Evolutionary conservation across 1,140 invertebrate species (phyloP).

Genomic region (Philaenus spumarius): DNA sequence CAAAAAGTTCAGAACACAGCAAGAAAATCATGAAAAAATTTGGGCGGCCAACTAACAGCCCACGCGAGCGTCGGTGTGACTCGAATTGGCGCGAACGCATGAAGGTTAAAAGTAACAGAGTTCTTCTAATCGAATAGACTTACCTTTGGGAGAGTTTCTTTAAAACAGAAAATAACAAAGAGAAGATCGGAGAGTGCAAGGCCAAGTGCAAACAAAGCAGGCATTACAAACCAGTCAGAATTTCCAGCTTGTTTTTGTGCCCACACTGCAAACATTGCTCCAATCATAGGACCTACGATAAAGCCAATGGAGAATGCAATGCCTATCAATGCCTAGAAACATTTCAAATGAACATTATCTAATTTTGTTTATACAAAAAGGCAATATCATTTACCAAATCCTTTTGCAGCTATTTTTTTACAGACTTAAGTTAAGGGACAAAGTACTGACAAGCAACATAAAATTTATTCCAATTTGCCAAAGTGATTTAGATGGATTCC

Average conservation of each 20-base stretch:
- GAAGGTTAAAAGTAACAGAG: slow-evolving; percentile 1
- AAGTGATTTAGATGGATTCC: too few relatives aligned
- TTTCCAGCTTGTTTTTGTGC: slow-evolving; percentile 41
- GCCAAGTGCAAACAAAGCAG: slow-evolving; percentile 78
- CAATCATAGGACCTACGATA: slow-evolving; percentile 90
- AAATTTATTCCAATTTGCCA: too few relatives aligned
- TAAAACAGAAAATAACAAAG: slow-evolving; percentile 66
- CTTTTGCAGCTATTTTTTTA: too few relatives aligned
- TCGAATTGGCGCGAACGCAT: too few relatives aligned
- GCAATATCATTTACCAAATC: too few relatives aligned
- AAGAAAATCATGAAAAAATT: too few relatives aligned
- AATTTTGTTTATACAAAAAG: too few relatives aligned
- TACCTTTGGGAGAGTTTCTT: slow-evolving; percentile 78
- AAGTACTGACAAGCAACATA: too few relatives aligned
- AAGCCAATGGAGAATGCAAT: slow-evolving; percentile 97
- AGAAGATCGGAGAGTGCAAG: slow-evolving; percentile 73
- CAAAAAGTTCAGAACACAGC: too few relatives aligned
- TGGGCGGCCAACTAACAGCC: too few relatives aligned
- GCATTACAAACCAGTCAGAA: slow-evolving; percentile 69
- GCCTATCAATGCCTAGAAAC: slow-evolving; percentile 84
- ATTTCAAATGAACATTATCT: slow-evolving; percentile 27
- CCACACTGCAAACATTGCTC: slow-evolving; percentile 79
- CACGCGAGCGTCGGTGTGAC: too few relatives aligned
- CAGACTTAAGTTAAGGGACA: too few relatives aligned
- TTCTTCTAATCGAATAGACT: slow-evolving; percentile 25